phyloP scores from a whole-genome alignment of 1,140 invertebrate species.

The Heterodera carotae region DNA sequence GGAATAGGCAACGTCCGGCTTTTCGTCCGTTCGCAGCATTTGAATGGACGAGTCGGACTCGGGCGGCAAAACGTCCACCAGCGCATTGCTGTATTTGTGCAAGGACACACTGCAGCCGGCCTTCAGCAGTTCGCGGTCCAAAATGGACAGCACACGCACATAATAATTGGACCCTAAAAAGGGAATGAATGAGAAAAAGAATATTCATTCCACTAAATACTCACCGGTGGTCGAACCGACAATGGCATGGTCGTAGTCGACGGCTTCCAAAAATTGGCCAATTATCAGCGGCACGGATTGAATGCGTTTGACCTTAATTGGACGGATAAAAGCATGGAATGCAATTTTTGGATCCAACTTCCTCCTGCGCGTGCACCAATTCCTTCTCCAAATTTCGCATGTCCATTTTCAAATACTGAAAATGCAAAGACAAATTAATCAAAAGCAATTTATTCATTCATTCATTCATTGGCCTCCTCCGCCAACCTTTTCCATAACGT shows the following conservation, averaged over 20 bases:
- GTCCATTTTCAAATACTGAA: conserved; percentile 94
- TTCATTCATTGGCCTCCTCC: too few species aligned
- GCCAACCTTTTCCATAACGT: conserved; percentile 81
- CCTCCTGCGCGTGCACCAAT: conserved; percentile 94
- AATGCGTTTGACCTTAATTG: conserved; percentile 82
- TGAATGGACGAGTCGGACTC: conserved; percentile 96
- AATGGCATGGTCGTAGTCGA: conserved; percentile 96
- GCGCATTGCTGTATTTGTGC: conserved; percentile 95
- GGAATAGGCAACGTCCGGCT: conserved; percentile 92
- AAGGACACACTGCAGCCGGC: conserved; percentile 92
- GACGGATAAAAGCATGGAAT: background rate
- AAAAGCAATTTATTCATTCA: conserved; percentile 6
- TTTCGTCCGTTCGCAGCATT: conserved; percentile 95
- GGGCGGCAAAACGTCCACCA: conserved; percentile 93
- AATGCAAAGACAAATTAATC: background rate
- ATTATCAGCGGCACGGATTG: conserved; percentile 95
- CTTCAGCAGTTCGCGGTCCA: conserved; percentile 91
- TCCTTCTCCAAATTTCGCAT: conserved; percentile 96
- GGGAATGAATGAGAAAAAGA: background rate
- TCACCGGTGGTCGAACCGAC: conserved; percentile 78
- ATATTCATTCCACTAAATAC: conserved; percentile 20
- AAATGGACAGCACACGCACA: conserved; percentile 89
- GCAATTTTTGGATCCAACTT: conserved; percentile 59
- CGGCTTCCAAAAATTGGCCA: conserved; percentile 94
- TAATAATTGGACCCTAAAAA: conserved; percentile 87